A percentile compares a stretch with the other conserved stretches of the same genome.
phyloP scores from a whole-genome alignment of 2,797 vertebrate genomes.

The Coranthus polyacanthus region DNA sequence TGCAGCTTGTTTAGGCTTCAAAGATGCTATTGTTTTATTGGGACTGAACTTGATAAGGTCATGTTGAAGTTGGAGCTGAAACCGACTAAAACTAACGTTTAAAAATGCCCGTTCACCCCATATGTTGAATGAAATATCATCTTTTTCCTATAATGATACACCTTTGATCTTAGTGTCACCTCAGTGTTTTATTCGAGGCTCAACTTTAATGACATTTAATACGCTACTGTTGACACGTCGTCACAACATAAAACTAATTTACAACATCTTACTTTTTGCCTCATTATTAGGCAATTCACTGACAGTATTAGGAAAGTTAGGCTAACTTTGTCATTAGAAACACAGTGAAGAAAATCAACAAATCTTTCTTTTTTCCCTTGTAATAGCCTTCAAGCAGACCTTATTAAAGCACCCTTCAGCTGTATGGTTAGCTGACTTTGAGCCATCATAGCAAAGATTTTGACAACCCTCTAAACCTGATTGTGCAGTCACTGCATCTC shows the following conservation, averaged over 20 bases:
- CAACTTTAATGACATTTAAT: slow-evolving; percentile 25
- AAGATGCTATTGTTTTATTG: slow-evolving; percentile 1
- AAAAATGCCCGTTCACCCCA: slow-evolving; percentile 1
- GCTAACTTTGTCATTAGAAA: slow-evolving; percentile 25
- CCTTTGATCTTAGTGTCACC: no score
- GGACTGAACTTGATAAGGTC: slow-evolving; percentile 38
- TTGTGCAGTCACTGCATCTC: slow-evolving; percentile 51
- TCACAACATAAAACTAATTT: slow-evolving; percentile 8
- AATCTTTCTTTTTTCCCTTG: slow-evolving; percentile 15
- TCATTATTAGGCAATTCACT: slow-evolving; percentile 13
- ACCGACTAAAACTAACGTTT: slow-evolving; percentile 20
- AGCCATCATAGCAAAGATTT: slow-evolving; percentile 71
- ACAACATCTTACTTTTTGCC: not conserved
- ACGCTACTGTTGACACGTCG: not conserved
- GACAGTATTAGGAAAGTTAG: slow-evolving; percentile 23
- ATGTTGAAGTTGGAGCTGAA: slow-evolving; percentile 6
- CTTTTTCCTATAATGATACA: slow-evolving; percentile 11
- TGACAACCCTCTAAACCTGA: slow-evolving; percentile 72
- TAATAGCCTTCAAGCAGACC: slow-evolving; percentile 66
- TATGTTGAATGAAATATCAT: slow-evolving; percentile 9
- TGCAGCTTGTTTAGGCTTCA: slow-evolving; percentile 22
- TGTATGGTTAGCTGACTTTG: slow-evolving; percentile 76
- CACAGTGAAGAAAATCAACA: slow-evolving; percentile 6
- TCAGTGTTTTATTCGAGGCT: slow-evolving; percentile 1
- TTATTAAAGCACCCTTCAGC: slow-evolving; percentile 77